A percentile compares a stretch with the other conserved stretches of the same genome.
Evolutionary conservation across 1,140 invertebrate genomes (phyloP).

Genomic region (Drosophila tsacasi): DNA sequence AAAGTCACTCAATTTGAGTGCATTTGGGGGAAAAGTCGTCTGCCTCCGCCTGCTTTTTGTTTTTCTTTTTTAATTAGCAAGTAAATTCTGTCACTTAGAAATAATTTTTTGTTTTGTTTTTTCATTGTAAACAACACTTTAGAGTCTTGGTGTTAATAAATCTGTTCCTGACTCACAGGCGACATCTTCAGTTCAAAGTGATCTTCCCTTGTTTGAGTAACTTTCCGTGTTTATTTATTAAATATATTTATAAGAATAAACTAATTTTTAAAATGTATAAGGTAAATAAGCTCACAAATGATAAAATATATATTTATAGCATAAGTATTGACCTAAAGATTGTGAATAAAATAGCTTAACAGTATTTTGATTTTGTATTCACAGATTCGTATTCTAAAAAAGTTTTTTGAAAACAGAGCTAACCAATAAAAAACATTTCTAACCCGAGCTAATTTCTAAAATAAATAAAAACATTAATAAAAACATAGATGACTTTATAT

Average conservation of each 20-base stretch:
- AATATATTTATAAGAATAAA: neutral
- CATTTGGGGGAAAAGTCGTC: neutral
- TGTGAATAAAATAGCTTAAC: no score
- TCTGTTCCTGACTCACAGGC: constrained; percentile 12
- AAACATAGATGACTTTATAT: no score
- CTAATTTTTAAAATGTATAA: neutral
- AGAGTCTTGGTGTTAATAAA: constrained; percentile 26
- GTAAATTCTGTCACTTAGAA: constrained; percentile 25
- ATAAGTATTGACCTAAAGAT: no score
- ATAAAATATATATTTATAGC: no score
- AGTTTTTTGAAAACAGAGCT: no score
- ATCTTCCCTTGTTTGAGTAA: constrained; percentile 1
- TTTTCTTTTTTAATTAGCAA: constrained; percentile 19
- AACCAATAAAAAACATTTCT: no score
- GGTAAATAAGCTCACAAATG: neutral
- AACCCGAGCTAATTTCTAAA: no score
- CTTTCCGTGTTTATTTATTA: neutral
- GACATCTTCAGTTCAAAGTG: neutral
- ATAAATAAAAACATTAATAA: no score
- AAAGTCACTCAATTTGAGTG: constrained; percentile 21
- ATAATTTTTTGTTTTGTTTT: constrained; percentile 5
- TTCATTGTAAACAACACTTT: constrained; percentile 34
- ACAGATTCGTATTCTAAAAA: no score
- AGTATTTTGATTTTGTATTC: no score
- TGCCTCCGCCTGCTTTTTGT: neutral